phyloP scores from a whole-genome alignment of 2,113 vertebrate genomes.

The Cyanoderma ruficeps region DNA sequence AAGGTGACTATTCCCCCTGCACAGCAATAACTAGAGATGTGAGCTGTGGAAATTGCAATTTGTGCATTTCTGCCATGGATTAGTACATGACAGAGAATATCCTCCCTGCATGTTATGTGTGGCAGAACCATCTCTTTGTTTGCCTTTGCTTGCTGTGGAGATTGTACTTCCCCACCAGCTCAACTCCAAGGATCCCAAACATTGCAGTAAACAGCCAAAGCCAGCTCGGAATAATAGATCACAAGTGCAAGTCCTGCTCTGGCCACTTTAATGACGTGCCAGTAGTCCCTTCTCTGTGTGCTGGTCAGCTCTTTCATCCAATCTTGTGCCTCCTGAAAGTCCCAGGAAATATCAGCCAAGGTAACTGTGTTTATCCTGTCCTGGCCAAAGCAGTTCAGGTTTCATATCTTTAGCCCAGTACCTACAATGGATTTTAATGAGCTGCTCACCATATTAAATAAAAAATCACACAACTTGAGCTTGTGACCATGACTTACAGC shows the following conservation, averaged over 20 bases:
- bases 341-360: background rate
- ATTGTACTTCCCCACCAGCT: background rate
- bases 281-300: background rate
- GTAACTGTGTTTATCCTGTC: background rate
- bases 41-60: background rate
- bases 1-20: background rate
- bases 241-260: background rate
- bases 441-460: background rate
- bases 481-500: background rate
- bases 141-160: background rate
- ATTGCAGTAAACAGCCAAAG: background rate
- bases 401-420: background rate
- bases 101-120: background rate
- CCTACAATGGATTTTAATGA: background rate
- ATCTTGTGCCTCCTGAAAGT: background rate
- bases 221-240: background rate
- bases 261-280: background rate
- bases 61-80: background rate
- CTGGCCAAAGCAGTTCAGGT: background rate
- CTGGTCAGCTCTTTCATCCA: background rate
- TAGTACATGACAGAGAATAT: background rate
- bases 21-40: background rate
- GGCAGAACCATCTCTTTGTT: background rate
- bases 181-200: background rate
- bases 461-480: background rate